Evolutionary conservation across 1,140 invertebrate genomes (phyloP).

Genomic region (Anastatus disparis): DNA sequence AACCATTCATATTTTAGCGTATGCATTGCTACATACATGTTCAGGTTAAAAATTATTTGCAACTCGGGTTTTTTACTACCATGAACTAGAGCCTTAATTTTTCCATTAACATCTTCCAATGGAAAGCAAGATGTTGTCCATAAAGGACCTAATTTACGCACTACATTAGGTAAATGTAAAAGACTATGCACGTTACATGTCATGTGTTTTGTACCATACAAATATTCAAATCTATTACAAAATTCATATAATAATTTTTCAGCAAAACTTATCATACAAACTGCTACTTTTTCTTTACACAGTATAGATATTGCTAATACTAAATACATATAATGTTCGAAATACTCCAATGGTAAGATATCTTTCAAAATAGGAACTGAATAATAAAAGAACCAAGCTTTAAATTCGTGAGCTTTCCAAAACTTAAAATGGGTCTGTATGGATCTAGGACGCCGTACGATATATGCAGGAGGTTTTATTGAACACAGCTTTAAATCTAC

Average conservation of each 20-base stretch:
- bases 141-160: conserved; percentile 38
- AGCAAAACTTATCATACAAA: conserved; percentile 10
- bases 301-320: conserved; percentile 23
- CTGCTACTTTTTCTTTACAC: conserved; percentile 8
- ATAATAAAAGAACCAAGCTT: conserved; percentile 41
- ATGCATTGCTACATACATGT: not conserved
- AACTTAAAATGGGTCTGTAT: conserved; percentile 24
- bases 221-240: too few species aligned
- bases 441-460: conserved; percentile 16
- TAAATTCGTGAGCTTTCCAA: conserved; percentile 40
- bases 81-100: not conserved
- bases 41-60: not conserved
- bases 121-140: conserved; percentile 14
- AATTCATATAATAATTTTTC: conserved; percentile 40
- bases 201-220: conserved; percentile 11
- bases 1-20: not conserved
- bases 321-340: conserved; percentile 28
- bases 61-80: not conserved
- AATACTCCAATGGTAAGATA: conserved; percentile 17
- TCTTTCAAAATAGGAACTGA: conserved; percentile 32
- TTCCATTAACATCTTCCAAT: too few species aligned
- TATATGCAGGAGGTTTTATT: conserved; percentile 39
- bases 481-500: conserved; percentile 20
- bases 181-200: conserved; percentile 41
- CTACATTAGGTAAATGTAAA: conserved; percentile 34